A percentile compares a stretch with the other conserved stretches of the same genome.
Evolutionary conservation across 2,888 invertebrate genomes (phyloP).

Genomic region (Troides helena): DNA sequence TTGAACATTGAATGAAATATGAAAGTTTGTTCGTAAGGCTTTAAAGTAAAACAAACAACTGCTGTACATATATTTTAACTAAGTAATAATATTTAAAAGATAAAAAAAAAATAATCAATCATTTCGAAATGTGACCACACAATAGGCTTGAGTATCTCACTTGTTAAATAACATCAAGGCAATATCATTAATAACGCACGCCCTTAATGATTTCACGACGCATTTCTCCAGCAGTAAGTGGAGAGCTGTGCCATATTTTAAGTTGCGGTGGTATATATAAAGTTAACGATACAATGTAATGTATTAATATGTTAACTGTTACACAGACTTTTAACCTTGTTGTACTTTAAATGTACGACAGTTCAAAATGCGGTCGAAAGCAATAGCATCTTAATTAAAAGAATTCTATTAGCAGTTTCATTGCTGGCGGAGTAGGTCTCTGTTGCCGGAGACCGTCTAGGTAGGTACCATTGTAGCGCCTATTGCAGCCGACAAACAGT

Average conservation of each 20-base stretch:
- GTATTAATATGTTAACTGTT: not conserved
- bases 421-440: too few species aligned
- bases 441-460: too few species aligned
- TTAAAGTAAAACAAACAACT: too few species aligned
- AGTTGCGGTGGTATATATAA: not conserved
- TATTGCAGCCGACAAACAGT: too few species aligned
- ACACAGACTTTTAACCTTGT: slow-evolving; percentile 5
- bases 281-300: slow-evolving; percentile 2
- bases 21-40: too few species aligned
- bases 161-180: slow-evolving; percentile 5
- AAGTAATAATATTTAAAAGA: not conserved
- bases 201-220: slow-evolving; percentile 1
- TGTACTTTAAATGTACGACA: not conserved
- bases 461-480: too few species aligned
- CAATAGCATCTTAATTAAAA: too few species aligned
- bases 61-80: too few species aligned
- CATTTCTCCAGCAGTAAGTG: slow-evolving; percentile 8
- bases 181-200: slow-evolving; percentile 6
- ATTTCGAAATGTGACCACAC: not conserved
- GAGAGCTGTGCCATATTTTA: slow-evolving; percentile 1
- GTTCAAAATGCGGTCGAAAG: too few species aligned
- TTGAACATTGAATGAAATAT: too few species aligned
- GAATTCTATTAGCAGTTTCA: too few species aligned
- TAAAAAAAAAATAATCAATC: not conserved
- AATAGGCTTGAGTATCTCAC: not conserved